Evolutionary conservation across 2,113 vertebrate species (phyloP).

Genomic region (Callionymus lyra): DNA sequence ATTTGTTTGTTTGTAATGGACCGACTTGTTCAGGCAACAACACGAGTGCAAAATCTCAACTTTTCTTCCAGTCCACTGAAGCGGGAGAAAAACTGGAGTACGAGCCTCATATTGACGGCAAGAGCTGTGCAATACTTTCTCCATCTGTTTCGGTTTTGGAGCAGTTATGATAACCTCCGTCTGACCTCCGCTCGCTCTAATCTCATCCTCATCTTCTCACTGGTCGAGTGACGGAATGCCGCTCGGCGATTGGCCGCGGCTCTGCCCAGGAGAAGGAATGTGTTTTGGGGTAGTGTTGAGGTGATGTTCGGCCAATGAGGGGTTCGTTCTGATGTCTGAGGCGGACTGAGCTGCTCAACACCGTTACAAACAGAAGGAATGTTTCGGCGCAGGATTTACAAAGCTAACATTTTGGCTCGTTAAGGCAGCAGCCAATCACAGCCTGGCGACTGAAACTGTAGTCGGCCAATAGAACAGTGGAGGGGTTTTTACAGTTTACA

Average conservation of each 20-base stretch:
- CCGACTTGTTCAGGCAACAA: slow-evolving; percentile 32
- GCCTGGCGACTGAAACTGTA: too few species aligned
- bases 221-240: slow-evolving; percentile 51
- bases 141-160: slow-evolving; percentile 65
- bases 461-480: too few species aligned
- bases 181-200: slow-evolving; percentile 63
- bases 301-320: slow-evolving; percentile 77
- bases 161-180: slow-evolving; percentile 61
- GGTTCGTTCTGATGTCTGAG: slow-evolving; percentile 62
- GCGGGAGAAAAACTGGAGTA: slow-evolving; percentile 43
- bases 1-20: too few species aligned
- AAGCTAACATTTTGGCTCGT: slow-evolving; percentile 19
- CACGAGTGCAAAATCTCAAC: slow-evolving; percentile 37
- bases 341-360: slow-evolving; percentile 44
- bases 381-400: slow-evolving; percentile 30
- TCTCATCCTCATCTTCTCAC: slow-evolving; percentile 55
- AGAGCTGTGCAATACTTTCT: slow-evolving; percentile 34
- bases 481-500: slow-evolving; percentile 1
- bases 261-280: slow-evolving; percentile 83
- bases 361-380: slow-evolving; percentile 31
- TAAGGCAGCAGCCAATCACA: slow-evolving; percentile 23
- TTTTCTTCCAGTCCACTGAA: slow-evolving; percentile 41
- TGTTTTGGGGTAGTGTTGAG: slow-evolving; percentile 86
- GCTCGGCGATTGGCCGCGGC: slow-evolving; percentile 75
- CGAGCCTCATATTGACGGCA: slow-evolving; percentile 36